Evolutionary conservation across 2,113 vertebrate genomes (phyloP).

Genomic region (Prochilodus magdalenae): DNA sequence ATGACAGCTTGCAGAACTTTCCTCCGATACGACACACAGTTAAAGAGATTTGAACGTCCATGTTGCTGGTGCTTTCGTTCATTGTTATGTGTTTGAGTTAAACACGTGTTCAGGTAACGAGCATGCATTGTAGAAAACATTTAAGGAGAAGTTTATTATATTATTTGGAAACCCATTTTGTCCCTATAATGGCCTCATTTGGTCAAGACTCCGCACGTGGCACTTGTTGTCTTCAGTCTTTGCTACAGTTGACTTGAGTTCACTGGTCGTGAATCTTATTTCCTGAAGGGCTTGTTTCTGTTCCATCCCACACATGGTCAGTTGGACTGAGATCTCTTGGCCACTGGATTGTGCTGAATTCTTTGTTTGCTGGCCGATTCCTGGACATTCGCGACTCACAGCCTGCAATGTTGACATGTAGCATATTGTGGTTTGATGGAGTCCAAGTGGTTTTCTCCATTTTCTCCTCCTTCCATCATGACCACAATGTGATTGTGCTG

Average conservation of each 20-base stretch:
- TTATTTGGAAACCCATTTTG: background rate
- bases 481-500: background rate
- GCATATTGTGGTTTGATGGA: background rate
- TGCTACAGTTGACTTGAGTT: background rate
- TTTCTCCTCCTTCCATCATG: background rate
- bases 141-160: background rate
- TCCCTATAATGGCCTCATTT: background rate
- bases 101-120: background rate
- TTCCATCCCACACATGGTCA: background rate
- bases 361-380: background rate
- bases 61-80: too few relatives aligned
- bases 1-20: too few relatives aligned
- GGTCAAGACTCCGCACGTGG: background rate
- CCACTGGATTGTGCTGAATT: background rate
- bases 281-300: background rate
- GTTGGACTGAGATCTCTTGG: background rate
- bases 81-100: too few relatives aligned
- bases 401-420: background rate
- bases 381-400: background rate
- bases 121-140: background rate
- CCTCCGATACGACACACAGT: too few relatives aligned
- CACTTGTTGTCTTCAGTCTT: background rate
- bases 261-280: background rate
- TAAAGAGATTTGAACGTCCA: too few relatives aligned
- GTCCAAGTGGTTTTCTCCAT: background rate